phyloP scores from a whole-genome alignment of 2,888 invertebrate genomes.

The Calameuta filiformis region DNA sequence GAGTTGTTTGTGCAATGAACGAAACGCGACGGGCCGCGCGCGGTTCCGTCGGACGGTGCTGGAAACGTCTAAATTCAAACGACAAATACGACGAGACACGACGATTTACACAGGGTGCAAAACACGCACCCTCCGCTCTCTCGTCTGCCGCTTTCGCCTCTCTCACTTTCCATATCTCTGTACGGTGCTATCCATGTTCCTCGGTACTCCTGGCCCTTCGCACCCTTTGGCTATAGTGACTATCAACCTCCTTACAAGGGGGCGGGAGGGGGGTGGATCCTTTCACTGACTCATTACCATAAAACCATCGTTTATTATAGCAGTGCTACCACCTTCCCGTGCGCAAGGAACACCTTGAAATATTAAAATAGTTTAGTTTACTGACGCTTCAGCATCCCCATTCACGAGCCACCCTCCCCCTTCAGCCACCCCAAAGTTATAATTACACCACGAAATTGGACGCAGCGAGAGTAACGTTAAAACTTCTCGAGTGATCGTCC shows the following conservation, averaged over 20 bases:
- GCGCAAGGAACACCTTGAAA: slow-evolving; percentile 41
- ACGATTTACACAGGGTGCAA: slow-evolving; percentile 59
- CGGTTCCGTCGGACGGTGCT: slow-evolving; percentile 22
- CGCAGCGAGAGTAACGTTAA: neutral
- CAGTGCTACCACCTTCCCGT: neutral
- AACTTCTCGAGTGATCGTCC: neutral
- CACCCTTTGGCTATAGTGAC: slow-evolving; percentile 14
- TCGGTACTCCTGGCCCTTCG: too few species aligned
- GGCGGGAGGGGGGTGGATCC: slow-evolving; percentile 32
- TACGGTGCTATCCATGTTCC: too few species aligned
- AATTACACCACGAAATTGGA: slow-evolving; percentile 40
- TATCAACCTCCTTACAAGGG: slow-evolving; percentile 27
- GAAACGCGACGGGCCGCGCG: slow-evolving; percentile 44
- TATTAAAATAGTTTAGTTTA: slow-evolving; percentile 45
- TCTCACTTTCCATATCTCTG: too few species aligned
- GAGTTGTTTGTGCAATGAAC: slow-evolving; percentile 47
- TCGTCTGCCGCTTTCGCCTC: slow-evolving; percentile 13
- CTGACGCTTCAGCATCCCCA: slow-evolving; percentile 15
- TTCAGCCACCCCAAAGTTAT: slow-evolving; percentile 33
- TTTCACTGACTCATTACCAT: slow-evolving; percentile 54
- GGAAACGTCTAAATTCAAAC: slow-evolving; percentile 59
- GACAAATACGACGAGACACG: slow-evolving; percentile 61
- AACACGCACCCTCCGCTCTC: slow-evolving; percentile 61
- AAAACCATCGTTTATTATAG: slow-evolving; percentile 56
- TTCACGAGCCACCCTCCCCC: neutral